These are phyloP conservation scores for Alloscopus bannaensis DNA, from an alignment of 2,888 invertebrate genomes.

Conservation along the genomic window DNA sequence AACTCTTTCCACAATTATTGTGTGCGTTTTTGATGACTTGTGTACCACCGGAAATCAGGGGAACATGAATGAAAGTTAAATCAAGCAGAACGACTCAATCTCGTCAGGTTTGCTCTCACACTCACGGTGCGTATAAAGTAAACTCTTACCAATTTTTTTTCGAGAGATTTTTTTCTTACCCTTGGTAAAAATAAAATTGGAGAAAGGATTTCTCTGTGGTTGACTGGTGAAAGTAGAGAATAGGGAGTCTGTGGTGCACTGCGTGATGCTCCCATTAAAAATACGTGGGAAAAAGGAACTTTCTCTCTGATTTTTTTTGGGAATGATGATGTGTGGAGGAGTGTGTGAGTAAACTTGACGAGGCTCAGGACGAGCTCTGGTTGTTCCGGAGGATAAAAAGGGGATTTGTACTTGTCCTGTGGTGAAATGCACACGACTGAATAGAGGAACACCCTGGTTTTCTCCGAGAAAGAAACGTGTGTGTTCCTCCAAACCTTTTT, in stretches of 20 bases:
- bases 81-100: constrained; percentile 36
- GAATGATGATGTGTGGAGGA: constrained; percentile 1
- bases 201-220: too few relatives aligned
- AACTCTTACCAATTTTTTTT: constrained; percentile 1
- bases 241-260: not conserved
- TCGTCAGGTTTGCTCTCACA: constrained; percentile 1
- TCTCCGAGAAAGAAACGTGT: not conserved
- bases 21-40: not conserved
- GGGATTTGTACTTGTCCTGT: constrained; percentile 50
- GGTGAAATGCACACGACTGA: constrained; percentile 18
- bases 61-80: not conserved
- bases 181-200: not conserved
- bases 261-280: not conserved
- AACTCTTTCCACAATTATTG: not conserved
- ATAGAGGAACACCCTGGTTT: not conserved
- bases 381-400: constrained; percentile 35
- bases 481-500: not conserved
- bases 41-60: not conserved
- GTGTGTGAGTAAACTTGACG: constrained; percentile 22
- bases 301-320: not conserved
- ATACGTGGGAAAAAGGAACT: not conserved
- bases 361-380: constrained; percentile 1
- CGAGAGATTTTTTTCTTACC: constrained; percentile 1
- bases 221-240: not conserved
- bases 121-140: not conserved